These are phyloP conservation scores for Delichon dasypus DNA, from an alignment of 2,797 vertebrate genomes.

Conservation along the genomic window DNA sequence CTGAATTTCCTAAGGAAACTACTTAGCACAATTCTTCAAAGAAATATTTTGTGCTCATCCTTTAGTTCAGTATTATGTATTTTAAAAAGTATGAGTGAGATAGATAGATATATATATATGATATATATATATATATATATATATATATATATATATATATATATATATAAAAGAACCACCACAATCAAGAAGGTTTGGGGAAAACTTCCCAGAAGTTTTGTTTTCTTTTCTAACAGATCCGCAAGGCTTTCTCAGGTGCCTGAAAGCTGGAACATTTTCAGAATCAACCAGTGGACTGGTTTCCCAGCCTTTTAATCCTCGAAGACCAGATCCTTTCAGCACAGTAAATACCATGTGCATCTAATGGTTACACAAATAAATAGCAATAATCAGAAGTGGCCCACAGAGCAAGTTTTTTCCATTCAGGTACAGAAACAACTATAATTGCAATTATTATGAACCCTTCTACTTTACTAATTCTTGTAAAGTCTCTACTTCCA, in stretches of 20 bases:
- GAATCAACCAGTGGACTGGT: not conserved
- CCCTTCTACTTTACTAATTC: not conserved
- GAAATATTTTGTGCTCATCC: not conserved
- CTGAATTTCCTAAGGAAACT: not conserved
- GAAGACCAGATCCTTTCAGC: not conserved
- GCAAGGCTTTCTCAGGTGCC: not conserved
- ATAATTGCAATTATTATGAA: not conserved
- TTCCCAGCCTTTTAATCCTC: not conserved
- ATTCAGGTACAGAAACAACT: not conserved
- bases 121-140: too few species aligned
- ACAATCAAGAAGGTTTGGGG: not conserved
- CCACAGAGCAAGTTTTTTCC: not conserved
- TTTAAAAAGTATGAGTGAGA: not conserved
- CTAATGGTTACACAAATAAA: not conserved
- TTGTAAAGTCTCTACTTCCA: not conserved
- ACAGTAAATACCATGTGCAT: not conserved
- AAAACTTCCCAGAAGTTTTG: not conserved
- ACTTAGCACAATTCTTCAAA: not conserved
- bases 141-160: too few species aligned
- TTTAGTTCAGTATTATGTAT: not conserved
- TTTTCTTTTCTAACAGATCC: not conserved
- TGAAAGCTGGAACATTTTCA: not conserved
- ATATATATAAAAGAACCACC: not conserved
- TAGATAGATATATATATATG: too few species aligned
- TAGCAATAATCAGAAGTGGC: rapidly evolving